phyloP scores from a whole-genome alignment of 2,113 vertebrate genomes.

The Pseudois nayaur region DNA sequence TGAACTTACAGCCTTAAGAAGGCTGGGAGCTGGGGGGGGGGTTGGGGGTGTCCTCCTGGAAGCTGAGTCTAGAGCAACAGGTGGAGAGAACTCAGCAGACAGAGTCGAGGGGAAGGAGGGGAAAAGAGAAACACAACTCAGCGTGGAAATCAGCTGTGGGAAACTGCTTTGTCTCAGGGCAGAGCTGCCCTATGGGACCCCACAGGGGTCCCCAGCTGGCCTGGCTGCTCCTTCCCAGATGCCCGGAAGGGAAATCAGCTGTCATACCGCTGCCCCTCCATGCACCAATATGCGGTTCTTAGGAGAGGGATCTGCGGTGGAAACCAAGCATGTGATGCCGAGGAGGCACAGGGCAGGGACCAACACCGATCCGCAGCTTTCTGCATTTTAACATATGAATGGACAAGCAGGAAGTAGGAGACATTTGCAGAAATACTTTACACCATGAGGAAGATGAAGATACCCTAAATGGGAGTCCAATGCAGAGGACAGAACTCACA shows the following conservation, averaged over 20 bases:
- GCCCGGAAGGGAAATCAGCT: background rate
- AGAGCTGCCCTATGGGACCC: background rate
- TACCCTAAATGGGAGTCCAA: background rate
- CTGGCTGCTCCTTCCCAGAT: background rate
- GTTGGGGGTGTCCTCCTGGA: background rate
- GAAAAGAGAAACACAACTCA: background rate
- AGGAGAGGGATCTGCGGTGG: background rate
- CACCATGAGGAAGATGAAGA: background rate
- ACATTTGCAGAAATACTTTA: background rate
- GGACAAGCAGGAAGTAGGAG: background rate
- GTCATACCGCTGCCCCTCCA: background rate
- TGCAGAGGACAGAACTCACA: background rate
- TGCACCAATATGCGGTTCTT: background rate
- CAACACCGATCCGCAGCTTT: background rate
- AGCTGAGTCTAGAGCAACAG: background rate
- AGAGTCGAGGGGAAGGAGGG: background rate
- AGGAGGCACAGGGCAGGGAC: background rate
- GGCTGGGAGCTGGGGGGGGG: background rate
- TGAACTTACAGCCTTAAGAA: background rate
- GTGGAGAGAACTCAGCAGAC: background rate
- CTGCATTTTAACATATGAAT: background rate
- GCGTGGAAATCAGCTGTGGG: background rate
- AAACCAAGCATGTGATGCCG: background rate
- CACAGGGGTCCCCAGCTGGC: background rate
- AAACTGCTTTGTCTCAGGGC: background rate